Evolutionary conservation across 2,888 invertebrate genomes (phyloP).

Genomic region (Cheilosia vulpina): DNA sequence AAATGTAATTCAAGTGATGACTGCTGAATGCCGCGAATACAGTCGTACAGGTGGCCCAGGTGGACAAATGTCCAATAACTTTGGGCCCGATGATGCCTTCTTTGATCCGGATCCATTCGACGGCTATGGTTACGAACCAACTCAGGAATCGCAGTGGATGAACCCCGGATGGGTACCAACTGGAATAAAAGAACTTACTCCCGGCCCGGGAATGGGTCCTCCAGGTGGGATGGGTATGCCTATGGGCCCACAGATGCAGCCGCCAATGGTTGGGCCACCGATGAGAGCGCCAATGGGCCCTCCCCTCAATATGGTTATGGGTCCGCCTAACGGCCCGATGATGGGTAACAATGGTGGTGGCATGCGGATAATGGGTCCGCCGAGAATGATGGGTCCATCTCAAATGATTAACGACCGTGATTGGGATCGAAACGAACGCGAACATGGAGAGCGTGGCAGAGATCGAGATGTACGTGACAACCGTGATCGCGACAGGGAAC

Average conservation of each 20-base stretch:
- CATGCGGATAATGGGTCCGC: conserved; percentile 66
- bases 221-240: conserved; percentile 79
- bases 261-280: conserved; percentile 80
- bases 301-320: conserved; percentile 79
- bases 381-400: conserved; percentile 74
- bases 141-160: conserved; percentile 90
- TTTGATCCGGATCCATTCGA: conserved; percentile 83
- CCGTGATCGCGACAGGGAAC: conserved; percentile 80
- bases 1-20: conserved; percentile 96
- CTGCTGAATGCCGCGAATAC: conserved; percentile 94
- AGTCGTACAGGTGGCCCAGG: conserved; percentile 85
- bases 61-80: conserved; percentile 83
- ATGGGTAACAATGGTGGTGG: conserved; percentile 77
- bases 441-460: conserved; percentile 76
- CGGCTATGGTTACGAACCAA: conserved; percentile 87
- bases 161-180: conserved; percentile 87
- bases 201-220: conserved; percentile 84
- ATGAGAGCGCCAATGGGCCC: conserved; percentile 79
- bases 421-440: conserved; percentile 82
- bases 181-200: conserved; percentile 89
- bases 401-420: conserved; percentile 79
- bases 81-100: conserved; percentile 83
- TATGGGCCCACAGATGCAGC: conserved; percentile 81
- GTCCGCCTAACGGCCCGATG: conserved; percentile 78
- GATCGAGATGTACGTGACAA: conserved; percentile 77